These are phyloP conservation scores for Cydia strobilella DNA, from an alignment of 1,140 invertebrate species.

Conservation along the genomic window DNA sequence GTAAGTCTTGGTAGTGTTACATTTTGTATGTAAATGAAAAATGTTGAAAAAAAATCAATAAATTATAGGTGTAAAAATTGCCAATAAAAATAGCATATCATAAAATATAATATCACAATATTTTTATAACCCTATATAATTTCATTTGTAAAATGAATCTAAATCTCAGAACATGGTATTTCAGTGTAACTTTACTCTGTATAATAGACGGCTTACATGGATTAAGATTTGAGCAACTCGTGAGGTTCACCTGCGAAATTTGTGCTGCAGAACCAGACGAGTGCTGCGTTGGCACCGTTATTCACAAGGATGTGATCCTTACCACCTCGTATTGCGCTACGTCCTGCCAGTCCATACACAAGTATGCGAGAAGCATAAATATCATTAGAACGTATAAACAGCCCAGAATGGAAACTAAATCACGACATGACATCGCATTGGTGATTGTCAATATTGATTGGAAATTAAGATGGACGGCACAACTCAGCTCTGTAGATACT, in stretches of 20 bases:
- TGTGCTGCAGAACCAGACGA: slow-evolving; percentile 29
- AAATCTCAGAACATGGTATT: neutral
- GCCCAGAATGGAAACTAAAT: neutral
- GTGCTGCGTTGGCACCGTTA: slow-evolving; percentile 49
- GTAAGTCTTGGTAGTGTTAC: neutral
- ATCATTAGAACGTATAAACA: slow-evolving; percentile 40
- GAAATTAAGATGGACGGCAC: slow-evolving; percentile 30
- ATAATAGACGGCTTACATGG: neutral
- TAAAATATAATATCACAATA: neutral
- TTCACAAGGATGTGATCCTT: slow-evolving; percentile 46
- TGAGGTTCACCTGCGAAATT: slow-evolving; percentile 40
- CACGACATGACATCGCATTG: slow-evolving; percentile 36
- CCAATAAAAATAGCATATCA: slow-evolving; percentile 4
- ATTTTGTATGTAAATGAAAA: neutral
- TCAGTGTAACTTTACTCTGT: neutral
- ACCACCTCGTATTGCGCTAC: slow-evolving; percentile 53
- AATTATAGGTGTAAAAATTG: neutral
- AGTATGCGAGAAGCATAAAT: slow-evolving; percentile 5
- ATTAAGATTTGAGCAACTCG: slow-evolving; percentile 33
- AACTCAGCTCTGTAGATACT: slow-evolving; percentile 40
- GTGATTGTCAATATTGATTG: slow-evolving; percentile 16
- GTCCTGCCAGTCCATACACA: slow-evolving; percentile 42
- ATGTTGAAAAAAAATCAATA: neutral
- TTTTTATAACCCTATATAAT: neutral
- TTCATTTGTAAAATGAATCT: slow-evolving; percentile 4